Percentiles rank a stretch among this genome's conserved stretches.
Conservation (phyloP, 2,797 vertebrate genomes). For the Salmo trutta region DNA sequence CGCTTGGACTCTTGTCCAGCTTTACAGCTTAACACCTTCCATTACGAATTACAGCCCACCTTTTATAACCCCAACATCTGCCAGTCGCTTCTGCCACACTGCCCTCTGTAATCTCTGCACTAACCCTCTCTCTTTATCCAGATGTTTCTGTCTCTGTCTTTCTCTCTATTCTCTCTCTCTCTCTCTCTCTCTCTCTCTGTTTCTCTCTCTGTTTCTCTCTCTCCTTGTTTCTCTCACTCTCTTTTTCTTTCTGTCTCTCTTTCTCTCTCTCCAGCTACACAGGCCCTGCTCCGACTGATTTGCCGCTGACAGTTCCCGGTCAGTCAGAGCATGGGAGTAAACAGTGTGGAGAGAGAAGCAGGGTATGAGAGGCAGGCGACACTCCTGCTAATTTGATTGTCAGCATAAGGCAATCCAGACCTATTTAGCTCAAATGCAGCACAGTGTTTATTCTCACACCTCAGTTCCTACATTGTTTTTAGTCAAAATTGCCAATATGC, state of each 20-base stretch:
- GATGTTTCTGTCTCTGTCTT: background rate
- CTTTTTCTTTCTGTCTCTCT: background rate
- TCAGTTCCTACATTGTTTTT: background rate
- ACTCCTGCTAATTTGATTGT: constrained; percentile 39
- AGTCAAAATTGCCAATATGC: constrained; percentile 10
- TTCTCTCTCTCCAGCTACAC: background rate
- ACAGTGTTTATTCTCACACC: background rate
- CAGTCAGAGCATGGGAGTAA: constrained; percentile 28
- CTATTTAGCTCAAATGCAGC: background rate
- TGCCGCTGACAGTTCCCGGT: constrained; percentile 17
- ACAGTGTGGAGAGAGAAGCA: constrained; percentile 22
- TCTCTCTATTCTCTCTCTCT: background rate
- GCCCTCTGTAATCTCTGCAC: constrained; percentile 43
- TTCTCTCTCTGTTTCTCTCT: background rate
- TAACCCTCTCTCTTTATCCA: constrained; percentile 29
- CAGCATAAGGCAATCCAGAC: background rate
- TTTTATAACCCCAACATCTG: constrained; percentile 57
- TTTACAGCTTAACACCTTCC: constrained; percentile 35
- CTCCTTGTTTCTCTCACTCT: background rate
- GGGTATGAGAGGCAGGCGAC: constrained; percentile 30
- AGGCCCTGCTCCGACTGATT: constrained; percentile 22
- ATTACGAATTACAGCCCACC: constrained; percentile 54
- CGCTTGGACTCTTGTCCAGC: constrained; percentile 22
- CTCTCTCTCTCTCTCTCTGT: background rate
- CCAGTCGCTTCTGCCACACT: constrained; percentile 33